Percentiles rank a stretch among this genome's conserved stretches.
phyloP scores from a whole-genome alignment of 2,797 vertebrate genomes.

The Xenopus petersii region DNA sequence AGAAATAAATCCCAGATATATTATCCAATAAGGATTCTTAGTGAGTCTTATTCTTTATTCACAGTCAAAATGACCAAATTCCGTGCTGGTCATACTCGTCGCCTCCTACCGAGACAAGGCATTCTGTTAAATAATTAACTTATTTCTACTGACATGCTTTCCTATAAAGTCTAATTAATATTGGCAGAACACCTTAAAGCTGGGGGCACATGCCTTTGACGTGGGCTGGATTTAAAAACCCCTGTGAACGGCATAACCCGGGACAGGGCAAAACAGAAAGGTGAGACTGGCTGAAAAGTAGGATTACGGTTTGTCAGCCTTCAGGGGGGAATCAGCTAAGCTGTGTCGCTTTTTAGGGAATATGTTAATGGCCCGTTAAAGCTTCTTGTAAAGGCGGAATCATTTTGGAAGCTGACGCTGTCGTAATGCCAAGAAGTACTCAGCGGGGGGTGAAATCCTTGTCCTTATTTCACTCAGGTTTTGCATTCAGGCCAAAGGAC shows the following conservation, averaged over 20 bases:
- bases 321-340: slow-evolving; percentile 27
- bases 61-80: too few species aligned
- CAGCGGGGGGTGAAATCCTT: neutral
- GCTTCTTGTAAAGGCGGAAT: neutral
- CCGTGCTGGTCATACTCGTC: too few species aligned
- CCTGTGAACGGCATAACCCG: neutral
- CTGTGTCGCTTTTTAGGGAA: slow-evolving; percentile 13
- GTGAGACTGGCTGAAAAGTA: neutral
- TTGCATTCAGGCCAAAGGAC: neutral
- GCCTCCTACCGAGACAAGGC: too few species aligned
- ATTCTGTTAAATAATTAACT: too few species aligned
- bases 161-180: too few species aligned
- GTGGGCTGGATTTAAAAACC: neutral
- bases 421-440: slow-evolving; percentile 2
- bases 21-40: too few species aligned
- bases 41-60: too few species aligned
- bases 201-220: neutral
- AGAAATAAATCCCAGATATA: too few species aligned
- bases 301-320: slow-evolving; percentile 19
- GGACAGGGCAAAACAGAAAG: neutral
- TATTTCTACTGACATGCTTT: too few species aligned
- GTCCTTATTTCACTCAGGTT: neutral
- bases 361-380: slow-evolving; percentile 41
- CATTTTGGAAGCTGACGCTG: neutral
- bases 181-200: too few species aligned